Evolutionary conservation across 2,113 vertebrate species (phyloP).

Genomic region (Phycodurus eques): DNA sequence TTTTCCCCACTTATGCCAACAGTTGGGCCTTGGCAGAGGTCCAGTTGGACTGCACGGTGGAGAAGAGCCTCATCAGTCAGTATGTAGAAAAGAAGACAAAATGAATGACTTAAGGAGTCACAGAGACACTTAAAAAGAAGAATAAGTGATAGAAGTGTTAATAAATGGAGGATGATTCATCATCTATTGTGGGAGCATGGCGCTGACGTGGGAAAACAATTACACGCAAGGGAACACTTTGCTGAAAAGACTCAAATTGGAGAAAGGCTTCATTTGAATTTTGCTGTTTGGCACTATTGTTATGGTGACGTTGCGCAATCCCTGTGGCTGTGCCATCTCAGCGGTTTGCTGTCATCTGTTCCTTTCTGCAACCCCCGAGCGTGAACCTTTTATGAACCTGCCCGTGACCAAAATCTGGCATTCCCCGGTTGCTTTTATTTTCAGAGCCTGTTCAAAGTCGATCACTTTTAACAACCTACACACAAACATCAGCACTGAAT

Average conservation of each 20-base stretch:
- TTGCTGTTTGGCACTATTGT: constrained; percentile 25
- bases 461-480: constrained; percentile 45
- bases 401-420: constrained; percentile 28
- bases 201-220: constrained; percentile 34
- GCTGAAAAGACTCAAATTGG: constrained; percentile 28
- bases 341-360: constrained; percentile 22
- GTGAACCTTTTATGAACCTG: constrained; percentile 29
- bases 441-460: constrained; percentile 26
- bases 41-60: not conserved
- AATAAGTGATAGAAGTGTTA: constrained; percentile 4
- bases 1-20: not conserved
- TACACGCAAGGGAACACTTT: constrained; percentile 23
- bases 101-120: not conserved
- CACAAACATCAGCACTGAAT: constrained; percentile 43
- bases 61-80: not conserved
- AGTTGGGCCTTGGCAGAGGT: not conserved
- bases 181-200: constrained; percentile 29
- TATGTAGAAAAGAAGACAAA: not conserved
- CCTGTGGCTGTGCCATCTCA: not conserved
- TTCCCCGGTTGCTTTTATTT: constrained; percentile 33
- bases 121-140: not conserved
- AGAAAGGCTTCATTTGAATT: constrained; percentile 43
- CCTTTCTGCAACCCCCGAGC: not conserved
- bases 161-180: constrained; percentile 41
- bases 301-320: constrained; percentile 34